Evolutionary conservation across 2,888 invertebrate genomes (phyloP), one percentile per base, ranked within the genome.

Genomic region (Meiosimyza platycephala): DNA sequence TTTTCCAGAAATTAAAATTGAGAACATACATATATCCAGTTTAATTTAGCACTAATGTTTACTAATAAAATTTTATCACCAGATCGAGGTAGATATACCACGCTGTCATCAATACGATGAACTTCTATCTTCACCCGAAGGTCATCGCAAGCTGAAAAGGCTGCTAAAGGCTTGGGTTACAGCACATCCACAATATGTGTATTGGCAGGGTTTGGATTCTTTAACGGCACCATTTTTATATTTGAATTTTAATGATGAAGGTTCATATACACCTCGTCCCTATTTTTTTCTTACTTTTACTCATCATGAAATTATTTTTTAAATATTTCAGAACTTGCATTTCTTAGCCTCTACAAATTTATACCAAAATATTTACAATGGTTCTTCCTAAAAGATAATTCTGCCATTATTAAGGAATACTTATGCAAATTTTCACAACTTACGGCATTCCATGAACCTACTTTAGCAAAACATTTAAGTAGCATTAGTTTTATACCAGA

Each of bases 201-300:
- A 99, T 87, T 99, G 99, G 99, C 99, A 99, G 88, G 99, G 99
- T 1, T 88, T 99, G 72, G 99, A 99, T 88, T 99, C 99, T 0
- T 89, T 99, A 16, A 97, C 97, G 70, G 99, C 99, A 0, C 99
- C 99, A 0, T 99, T 99, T 89, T 89, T 99, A 5, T 96, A 94
- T 85, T 90, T 99, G 50, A 97, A 99, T 88, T 99, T 99, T 85
- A 97, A 97, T 85, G 92, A 98, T 86, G 98, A 99, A 92, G 95
- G 97, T 96, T 64, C 64, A 52, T 33, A 28, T 28, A 57, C 47
- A 15, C 52, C 71, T 50, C 16, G 48, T 2, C 65, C 62, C 72
- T 55, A n/a, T 28, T 7, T 57, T n/a, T 6, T 3, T 52, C 3
- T 28, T 52, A 52, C 12, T 16, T 18, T 0, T 18, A 7, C 1